Conservation (phyloP, 2,888 invertebrate species). For the Synanthedon vespiformis region DNA sequence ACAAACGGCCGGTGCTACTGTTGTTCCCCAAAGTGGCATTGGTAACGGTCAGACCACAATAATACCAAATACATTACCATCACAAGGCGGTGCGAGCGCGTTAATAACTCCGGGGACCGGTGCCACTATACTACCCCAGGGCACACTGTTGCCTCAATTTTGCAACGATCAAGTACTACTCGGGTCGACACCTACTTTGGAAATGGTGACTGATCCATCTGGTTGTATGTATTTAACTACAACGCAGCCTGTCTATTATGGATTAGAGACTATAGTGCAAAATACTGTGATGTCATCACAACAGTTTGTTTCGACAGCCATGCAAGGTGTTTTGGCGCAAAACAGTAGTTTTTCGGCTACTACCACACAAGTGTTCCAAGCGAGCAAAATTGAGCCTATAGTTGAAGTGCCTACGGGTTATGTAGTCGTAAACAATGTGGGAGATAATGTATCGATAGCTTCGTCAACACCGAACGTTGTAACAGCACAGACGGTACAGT, state of each 20-base stretch:
- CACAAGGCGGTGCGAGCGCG: conserved; percentile 56
- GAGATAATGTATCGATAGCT: conserved; percentile 49
- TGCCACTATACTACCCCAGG: conserved; percentile 73
- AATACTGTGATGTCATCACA: conserved; percentile 92
- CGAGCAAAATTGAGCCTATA: conserved; percentile 85
- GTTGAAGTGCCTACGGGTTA: conserved; percentile 81
- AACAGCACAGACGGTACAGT: conserved; percentile 50
- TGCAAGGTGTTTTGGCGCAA: conserved; percentile 83
- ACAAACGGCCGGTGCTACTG: conserved; percentile 49
- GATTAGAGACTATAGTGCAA: conserved; percentile 87
- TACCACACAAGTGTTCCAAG: conserved; percentile 86
- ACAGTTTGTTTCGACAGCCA: conserved; percentile 84
- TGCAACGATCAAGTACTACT: conserved; percentile 73
- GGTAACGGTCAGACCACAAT: conserved; percentile 63
- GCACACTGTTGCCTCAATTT: conserved; percentile 65
- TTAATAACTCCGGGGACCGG: conserved; percentile 66
- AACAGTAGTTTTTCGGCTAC: conserved; percentile 88
- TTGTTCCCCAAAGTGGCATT: conserved; percentile 61
- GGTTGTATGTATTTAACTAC: conserved; percentile 72
- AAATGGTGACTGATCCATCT: conserved; percentile 73
- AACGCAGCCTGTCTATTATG: conserved; percentile 84
- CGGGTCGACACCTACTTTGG: conserved; percentile 72
- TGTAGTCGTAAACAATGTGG: conserved; percentile 76
- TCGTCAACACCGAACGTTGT: conserved; percentile 56
- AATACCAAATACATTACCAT: conserved; percentile 58